Base-by-base conservation (phyloP, 2,888 invertebrate genomes). In the Tetramorium bicarinatum region DNA sequence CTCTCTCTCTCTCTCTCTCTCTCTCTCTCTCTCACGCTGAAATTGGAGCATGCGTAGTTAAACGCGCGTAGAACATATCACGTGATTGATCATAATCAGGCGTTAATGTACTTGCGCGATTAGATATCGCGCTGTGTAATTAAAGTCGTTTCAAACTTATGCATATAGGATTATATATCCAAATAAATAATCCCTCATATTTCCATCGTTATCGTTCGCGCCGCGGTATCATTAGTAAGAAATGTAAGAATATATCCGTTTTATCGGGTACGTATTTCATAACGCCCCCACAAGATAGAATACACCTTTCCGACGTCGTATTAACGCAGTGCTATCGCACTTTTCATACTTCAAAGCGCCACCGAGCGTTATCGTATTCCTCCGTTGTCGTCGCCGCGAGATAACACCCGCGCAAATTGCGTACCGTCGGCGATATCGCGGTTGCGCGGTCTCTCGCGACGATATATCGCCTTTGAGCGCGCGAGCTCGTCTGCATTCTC, bases 401-500 rank as follows among this genome's bases (percentile, higher is more conserved):
- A 66, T 79, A 69, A 71, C 56, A 47, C 21, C 41, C 71, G 79
- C 71, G 79, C 25, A 79, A 79, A 71, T 71, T 69, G 34, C 25
- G 41, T n/a, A 34, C 56, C 54, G 41, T 21, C 21, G 52, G 41
- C 52, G 66, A 59, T 44, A 74, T 59, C 44, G 72, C 59, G 18
- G 25, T 13, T 44, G 52, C 52, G 52, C 77, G 67, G n/a, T 47
- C 56, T 47, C 71, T 44, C 38, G 69, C 56, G 74, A 11, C 47
- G 59, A 34, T 47, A 49, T 21, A 34, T 62, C 62, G 75, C 75
- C 62, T 62, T 74, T 47, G 44, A 13, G 11, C 76, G 64, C 62
- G 76, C 11, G 8, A 1, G 34, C 54, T 18, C 71, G 72, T 44
- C 69, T 67, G 75, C 72, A 74, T 87, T 83, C 49, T 83, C 49